phyloP scores from a whole-genome alignment of 64 coral and sea anemone species.

The Montipora cactus region DNA sequence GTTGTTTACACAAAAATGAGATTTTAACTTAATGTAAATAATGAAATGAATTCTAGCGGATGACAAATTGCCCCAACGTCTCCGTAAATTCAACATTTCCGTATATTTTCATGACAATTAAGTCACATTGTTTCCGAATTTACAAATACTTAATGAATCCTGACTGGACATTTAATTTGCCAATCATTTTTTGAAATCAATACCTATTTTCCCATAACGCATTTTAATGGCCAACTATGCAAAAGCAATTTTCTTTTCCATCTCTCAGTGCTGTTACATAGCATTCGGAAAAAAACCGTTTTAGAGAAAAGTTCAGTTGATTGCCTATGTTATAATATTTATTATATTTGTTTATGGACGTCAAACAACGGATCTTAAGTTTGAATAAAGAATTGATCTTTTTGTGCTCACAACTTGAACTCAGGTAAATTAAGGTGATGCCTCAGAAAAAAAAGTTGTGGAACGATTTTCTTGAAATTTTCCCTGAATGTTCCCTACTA shows the following conservation, averaged over 20 bases:
- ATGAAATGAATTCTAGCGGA: conserved; percentile 21
- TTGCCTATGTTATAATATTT: neutral
- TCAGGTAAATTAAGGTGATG: no score
- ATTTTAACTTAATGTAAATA: conserved; percentile 9
- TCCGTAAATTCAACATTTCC: neutral
- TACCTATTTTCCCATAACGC: neutral
- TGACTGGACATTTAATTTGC: conserved; percentile 25
- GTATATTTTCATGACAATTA: neutral
- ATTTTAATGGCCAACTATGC: neutral
- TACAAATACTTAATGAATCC: conserved; percentile 35
- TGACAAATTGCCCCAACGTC: neutral
- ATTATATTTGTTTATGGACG: neutral
- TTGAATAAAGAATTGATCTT: no score
- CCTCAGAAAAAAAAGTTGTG: no score
- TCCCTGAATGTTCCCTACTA: no score
- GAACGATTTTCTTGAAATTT: no score
- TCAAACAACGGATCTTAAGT: neutral
- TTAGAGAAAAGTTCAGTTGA: neutral
- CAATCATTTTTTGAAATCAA: neutral
- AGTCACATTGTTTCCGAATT: conserved; percentile 31
- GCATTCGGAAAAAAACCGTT: neutral
- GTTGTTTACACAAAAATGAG: conserved; percentile 8
- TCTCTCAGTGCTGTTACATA: neutral
- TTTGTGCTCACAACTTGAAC: no score
- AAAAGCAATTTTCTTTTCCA: no score